Percentiles rank a stretch among this genome's conserved stretches.
Conservation (phyloP, 2,888 invertebrate species). For the Spisula subtruncata region DNA sequence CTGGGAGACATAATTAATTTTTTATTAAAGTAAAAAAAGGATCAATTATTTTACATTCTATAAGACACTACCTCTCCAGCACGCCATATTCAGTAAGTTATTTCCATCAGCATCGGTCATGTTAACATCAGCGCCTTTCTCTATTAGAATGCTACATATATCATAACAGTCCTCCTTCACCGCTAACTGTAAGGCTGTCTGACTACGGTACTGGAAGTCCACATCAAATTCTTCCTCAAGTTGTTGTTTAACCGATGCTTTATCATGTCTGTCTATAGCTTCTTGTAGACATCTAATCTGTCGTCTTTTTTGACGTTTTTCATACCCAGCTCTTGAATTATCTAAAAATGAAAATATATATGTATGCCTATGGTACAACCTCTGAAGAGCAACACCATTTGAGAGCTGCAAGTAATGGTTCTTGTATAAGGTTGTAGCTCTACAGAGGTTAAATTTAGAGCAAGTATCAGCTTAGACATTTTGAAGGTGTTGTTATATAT, state of each 20-base stretch:
- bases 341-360: constrained; percentile 60
- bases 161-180: constrained; percentile 81
- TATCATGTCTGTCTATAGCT: constrained; percentile 80
- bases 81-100: constrained; percentile 84
- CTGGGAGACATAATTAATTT: too few species aligned
- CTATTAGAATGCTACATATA: constrained; percentile 82
- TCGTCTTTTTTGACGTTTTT: constrained; percentile 83
- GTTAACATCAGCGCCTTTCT: constrained; percentile 84
- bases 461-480: too few species aligned
- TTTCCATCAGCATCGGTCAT: constrained; percentile 83
- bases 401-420: too few species aligned
- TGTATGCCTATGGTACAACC: too few species aligned
- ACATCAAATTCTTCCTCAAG: constrained; percentile 83
- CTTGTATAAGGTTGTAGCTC: too few species aligned
- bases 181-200: constrained; percentile 84
- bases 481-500: too few species aligned
- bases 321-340: constrained; percentile 77
- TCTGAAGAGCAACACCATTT: too few species aligned
- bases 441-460: too few species aligned
- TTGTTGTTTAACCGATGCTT: constrained; percentile 76
- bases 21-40: too few species aligned
- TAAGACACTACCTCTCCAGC: constrained; percentile 73
- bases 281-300: constrained; percentile 83
- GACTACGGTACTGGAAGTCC: constrained; percentile 85
- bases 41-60: too few species aligned